Conservation (phyloP, 2,113 vertebrate genomes). For the Tympanuchus pallidicinctus region DNA sequence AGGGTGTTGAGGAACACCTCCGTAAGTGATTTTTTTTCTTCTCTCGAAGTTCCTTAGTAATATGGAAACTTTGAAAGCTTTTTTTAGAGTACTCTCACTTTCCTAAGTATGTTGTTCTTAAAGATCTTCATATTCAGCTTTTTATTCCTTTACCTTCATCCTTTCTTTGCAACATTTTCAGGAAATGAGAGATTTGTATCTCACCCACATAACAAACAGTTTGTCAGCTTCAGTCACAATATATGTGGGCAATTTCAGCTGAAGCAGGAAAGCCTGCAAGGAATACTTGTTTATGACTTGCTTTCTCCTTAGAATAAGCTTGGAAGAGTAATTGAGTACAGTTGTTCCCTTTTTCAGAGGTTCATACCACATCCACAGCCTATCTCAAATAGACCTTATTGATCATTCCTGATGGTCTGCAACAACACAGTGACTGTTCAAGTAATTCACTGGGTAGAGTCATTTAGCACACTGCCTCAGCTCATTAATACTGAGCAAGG, state of each 20-base stretch:
- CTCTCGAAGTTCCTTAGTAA: neutral
- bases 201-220: neutral
- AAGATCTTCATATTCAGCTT: neutral
- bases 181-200: conserved; percentile 58
- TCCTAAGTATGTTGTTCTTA: neutral
- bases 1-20: accelerated
- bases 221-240: conserved; percentile 33
- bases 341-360: neutral
- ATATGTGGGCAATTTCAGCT: conserved; percentile 32
- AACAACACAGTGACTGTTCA: neutral
- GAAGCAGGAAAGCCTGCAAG: neutral
- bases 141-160: neutral
- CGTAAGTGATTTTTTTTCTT: neutral
- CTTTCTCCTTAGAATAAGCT: neutral
- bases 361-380: neutral
- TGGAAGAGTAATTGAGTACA: neutral
- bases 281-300: conserved; percentile 21
- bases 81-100: neutral
- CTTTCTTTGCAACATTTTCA: neutral
- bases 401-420: conserved; percentile 1
- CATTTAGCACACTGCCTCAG: neutral
- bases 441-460: neutral
- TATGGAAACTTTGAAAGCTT: neutral
- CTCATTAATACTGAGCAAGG: neutral
- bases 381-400: neutral